phyloP scores from a whole-genome alignment of 2,888 invertebrate species.

The Cosmorhoe ocellata region DNA sequence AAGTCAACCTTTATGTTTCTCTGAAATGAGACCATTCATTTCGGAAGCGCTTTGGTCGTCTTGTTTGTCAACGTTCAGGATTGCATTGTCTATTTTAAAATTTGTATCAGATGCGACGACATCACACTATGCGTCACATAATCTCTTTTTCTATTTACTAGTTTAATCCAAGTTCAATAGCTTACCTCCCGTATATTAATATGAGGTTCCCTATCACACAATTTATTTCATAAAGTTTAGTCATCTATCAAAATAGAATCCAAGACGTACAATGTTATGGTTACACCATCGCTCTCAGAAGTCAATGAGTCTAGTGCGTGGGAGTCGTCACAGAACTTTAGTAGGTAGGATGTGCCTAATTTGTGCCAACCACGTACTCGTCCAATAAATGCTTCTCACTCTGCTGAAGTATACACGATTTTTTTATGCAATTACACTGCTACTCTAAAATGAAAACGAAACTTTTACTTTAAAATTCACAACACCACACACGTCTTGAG shows the following conservation, averaged over 20 bases:
- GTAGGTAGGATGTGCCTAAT: constrained; percentile 68
- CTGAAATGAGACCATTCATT: constrained; percentile 59
- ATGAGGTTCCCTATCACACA: constrained; percentile 5
- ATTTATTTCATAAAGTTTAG: constrained; percentile 36
- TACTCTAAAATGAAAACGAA: neutral
- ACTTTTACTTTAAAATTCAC: neutral
- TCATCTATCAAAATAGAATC: constrained; percentile 59
- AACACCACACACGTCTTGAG: neutral
- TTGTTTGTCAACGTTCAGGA: constrained; percentile 48
- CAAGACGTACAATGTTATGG: constrained; percentile 48
- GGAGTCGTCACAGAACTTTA: constrained; percentile 73
- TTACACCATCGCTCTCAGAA: constrained; percentile 59
- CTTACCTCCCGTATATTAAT: no score
- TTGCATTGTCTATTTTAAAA: constrained; percentile 22
- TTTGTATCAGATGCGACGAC: neutral
- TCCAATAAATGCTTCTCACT: constrained; percentile 13
- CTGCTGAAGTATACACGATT: constrained; percentile 7
- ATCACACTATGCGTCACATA: constrained; percentile 11
- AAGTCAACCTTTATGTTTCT: constrained; percentile 38
- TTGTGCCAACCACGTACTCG: constrained; percentile 54
- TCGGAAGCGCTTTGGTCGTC: constrained; percentile 43
- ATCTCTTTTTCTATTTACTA: neutral
- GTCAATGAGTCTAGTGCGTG: constrained; percentile 62
- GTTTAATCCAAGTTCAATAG: constrained; percentile 1
- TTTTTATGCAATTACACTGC: neutral